Base-by-base conservation (phyloP, 2,113 vertebrate genomes). In the Buteo buteo region DNA sequence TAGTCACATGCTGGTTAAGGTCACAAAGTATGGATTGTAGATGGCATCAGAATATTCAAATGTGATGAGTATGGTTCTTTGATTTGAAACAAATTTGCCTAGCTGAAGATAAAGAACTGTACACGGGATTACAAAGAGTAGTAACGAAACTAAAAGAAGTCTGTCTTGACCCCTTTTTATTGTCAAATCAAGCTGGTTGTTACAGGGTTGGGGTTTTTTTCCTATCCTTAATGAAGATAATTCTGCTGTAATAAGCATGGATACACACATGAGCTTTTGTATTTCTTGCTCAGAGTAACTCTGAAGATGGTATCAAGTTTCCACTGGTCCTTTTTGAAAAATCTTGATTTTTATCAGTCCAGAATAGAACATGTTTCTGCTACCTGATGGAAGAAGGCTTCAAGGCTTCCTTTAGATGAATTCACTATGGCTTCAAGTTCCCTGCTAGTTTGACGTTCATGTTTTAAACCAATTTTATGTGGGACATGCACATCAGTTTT, bases 1-100 rank as follows among this genome's bases (percentile, higher is more conserved):
- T 25, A 5, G 28, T 19, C 42, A 21, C 8, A 0, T 25, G 40
- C 9, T 3, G 20, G 10, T 29, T 24, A 5, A 26, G 19, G n/a
- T 61, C 47, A 59, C 25, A 25, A 31, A 49, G 14, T 16, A 1
- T 42, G 64, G 32, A 6, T 8, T 64, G n/a, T n/a, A 86, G 38
- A 10, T 8, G 3, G 74, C 50, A 26, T 21, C 47, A 11, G 2
- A 45, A 38, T 31, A 20, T 8, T 24, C 11, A 28, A 0, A 7
- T 55, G 29, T 25, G 20, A 36, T 44, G 36, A 8, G 19, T 38
- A 5, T 14, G 25, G 5, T 49, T 14, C 57, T 57, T 69, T 25
- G 49, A 17, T 59, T 24, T 71, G 57, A n/a, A 45, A 58, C 25
- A 69, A 3, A 19, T 31, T 18, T 69, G 52, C 13, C 59, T 31